Evolutionary conservation across 2,113 vertebrate species (phyloP), one percentile per base, ranked within the genome.

Genomic region (Microtus richardsoni): DNA sequence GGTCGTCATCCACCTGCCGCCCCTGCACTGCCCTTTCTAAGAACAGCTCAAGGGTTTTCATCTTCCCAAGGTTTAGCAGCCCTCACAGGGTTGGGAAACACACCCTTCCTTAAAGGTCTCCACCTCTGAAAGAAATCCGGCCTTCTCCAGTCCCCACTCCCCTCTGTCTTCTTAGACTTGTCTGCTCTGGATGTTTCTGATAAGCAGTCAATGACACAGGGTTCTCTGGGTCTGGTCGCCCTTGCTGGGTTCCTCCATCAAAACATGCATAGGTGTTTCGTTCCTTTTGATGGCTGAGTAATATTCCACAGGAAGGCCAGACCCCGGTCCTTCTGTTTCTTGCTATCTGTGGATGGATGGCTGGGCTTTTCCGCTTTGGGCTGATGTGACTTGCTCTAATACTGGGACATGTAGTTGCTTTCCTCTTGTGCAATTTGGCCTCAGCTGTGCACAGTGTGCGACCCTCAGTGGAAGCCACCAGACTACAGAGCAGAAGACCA

Each of bases 131-230:
- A 75, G 87, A 62, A 82, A 64, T 24, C 49, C 9, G 13, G 60
- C 21, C 1, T 26, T n/a, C 54, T 39, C 41, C 4, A 33, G 44
- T 17, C 21, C 17, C 3, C 22, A 5, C 5, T 17, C 22, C 26
- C 88, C 16, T 44, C 75, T 9, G 52, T 62, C 88, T 19, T 24
- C 28, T 0, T 1, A 5, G 84, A 36, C 1, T 1, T 44, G 77
- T 79, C n/a, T 13, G 21, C 5, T 28, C 47, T 0, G 49, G 66
- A 28, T 66, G 3, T 7, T 30, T 21, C 19, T 4, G 8, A 3
- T 30, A 39, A 90, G 36, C 0, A 6, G 1, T 28, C 3, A 0
- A 0, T 0, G 21, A 10, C 26, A 2, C 0, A 1, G 9, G 3
- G 41, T 14, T 66, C n/a, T 13, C 6, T 2, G 16, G 36, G 1